Evolutionary conservation across 2,797 vertebrate species (phyloP).

Genomic region (Nannoperca obscura): DNA sequence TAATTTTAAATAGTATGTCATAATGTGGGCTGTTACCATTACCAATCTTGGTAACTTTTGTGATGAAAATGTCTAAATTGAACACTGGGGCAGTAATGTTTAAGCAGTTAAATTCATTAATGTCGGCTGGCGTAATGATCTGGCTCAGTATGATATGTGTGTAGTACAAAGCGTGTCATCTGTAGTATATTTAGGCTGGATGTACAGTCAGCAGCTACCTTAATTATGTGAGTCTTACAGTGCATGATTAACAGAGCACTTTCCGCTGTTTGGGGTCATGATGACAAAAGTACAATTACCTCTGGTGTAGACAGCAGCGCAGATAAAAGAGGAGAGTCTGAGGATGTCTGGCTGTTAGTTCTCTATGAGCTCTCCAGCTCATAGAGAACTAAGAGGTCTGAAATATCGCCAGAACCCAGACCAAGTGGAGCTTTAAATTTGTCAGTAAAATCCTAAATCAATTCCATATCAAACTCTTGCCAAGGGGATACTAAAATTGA

Average conservation of each 20-base stretch:
- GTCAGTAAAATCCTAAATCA: conserved; percentile 71
- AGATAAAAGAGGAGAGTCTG: conserved; percentile 37
- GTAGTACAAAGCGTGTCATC: conserved; percentile 13
- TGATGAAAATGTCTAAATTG: conserved; percentile 10
- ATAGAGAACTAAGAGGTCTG: conserved; percentile 56
- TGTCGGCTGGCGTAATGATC: background rate
- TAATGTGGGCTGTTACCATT: background rate
- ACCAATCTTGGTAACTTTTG: background rate
- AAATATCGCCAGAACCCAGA: conserved; percentile 69
- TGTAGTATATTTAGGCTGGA: conserved; percentile 32
- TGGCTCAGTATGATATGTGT: conserved; percentile 18
- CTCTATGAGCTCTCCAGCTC: conserved; percentile 49
- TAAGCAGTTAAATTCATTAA: conserved; percentile 28
- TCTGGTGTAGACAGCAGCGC: conserved; percentile 43
- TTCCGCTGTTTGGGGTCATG: conserved; percentile 38
- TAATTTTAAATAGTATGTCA: background rate
- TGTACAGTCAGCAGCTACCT: conserved; percentile 29
- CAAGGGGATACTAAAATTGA: conserved; percentile 59
- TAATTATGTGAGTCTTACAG: conserved; percentile 50
- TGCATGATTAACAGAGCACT: conserved; percentile 38
- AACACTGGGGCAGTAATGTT: conserved; percentile 7
- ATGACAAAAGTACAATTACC: conserved; percentile 59
- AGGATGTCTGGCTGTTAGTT: conserved; percentile 47
- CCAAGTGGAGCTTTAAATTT: conserved; percentile 67
- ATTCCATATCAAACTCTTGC: conserved; percentile 57